Evolutionary conservation across 2,888 invertebrate genomes (phyloP).

Genomic region (Autographa pulchrina): DNA sequence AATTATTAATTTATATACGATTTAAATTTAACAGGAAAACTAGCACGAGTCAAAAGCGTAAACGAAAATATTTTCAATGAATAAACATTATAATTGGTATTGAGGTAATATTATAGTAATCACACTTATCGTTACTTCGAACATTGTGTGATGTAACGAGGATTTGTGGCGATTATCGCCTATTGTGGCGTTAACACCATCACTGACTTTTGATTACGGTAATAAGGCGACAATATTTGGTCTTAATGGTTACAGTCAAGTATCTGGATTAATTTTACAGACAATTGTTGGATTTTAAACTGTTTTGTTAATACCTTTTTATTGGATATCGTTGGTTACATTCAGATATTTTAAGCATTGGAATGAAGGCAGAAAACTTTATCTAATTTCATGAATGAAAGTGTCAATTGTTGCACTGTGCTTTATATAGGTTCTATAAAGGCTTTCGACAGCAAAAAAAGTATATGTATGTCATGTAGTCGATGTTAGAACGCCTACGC

Average conservation of each 20-base stretch:
- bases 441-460: too few relatives aligned
- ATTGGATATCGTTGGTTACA: not conserved
- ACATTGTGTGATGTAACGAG: constrained; percentile 8
- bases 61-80: not conserved
- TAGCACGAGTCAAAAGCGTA: too few relatives aligned
- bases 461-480: too few relatives aligned
- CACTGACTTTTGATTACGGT: constrained; percentile 44
- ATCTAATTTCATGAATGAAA: not conserved
- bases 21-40: too few relatives aligned
- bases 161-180: constrained; percentile 33
- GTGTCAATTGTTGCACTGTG: not conserved
- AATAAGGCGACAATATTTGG: constrained; percentile 32
- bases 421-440: not conserved
- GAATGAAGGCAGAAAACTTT: not conserved
- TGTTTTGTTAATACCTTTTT: constrained; percentile 22
- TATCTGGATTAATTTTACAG: constrained; percentile 42
- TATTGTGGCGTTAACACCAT: constrained; percentile 31
- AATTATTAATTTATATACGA: too few relatives aligned
- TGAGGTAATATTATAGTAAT: constrained; percentile 13
- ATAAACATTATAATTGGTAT: not conserved
- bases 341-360: not conserved
- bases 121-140: not conserved
- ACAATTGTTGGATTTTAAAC: constrained; percentile 27
- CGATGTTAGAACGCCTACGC: too few relatives aligned
- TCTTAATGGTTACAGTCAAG: constrained; percentile 23